Conservation (phyloP, 2,113 vertebrate genomes). For the Ailurus styani region DNA sequence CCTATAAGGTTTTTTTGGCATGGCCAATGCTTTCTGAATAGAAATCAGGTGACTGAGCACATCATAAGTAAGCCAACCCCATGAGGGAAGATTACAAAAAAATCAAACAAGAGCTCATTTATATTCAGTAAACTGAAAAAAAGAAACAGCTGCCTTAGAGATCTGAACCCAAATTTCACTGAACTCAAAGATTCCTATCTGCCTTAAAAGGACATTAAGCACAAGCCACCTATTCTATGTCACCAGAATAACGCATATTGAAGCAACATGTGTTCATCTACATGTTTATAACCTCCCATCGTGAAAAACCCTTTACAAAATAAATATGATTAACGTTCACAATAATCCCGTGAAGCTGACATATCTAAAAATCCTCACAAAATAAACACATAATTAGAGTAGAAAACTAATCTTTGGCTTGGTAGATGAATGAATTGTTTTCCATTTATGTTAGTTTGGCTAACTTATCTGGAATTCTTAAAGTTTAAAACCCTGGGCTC, state of each 20-base stretch:
- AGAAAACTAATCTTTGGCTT: background rate
- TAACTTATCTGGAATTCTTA: background rate
- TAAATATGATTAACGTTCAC: background rate
- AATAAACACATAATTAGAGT: background rate
- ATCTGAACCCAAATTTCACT: background rate
- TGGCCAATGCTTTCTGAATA: background rate
- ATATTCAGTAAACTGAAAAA: background rate
- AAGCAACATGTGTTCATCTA: background rate
- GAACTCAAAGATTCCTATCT: background rate
- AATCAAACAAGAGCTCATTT: background rate
- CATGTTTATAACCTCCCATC: background rate
- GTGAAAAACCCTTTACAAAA: background rate
- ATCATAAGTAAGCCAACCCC: background rate
- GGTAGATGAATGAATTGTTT: background rate
- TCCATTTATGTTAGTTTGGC: background rate
- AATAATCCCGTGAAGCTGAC: background rate
- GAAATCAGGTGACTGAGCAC: background rate
- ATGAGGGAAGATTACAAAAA: conserved; percentile 3
- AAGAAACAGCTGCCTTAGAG: background rate
- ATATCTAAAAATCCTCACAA: background rate
- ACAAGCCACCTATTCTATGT: background rate
- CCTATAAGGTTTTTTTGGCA: background rate
- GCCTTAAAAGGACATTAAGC: background rate
- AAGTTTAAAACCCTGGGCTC: background rate
- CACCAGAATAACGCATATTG: background rate